These are phyloP conservation scores for Listronotus oregonensis DNA, from an alignment of 1,140 invertebrate genomes.

Conservation along the genomic window DNA sequence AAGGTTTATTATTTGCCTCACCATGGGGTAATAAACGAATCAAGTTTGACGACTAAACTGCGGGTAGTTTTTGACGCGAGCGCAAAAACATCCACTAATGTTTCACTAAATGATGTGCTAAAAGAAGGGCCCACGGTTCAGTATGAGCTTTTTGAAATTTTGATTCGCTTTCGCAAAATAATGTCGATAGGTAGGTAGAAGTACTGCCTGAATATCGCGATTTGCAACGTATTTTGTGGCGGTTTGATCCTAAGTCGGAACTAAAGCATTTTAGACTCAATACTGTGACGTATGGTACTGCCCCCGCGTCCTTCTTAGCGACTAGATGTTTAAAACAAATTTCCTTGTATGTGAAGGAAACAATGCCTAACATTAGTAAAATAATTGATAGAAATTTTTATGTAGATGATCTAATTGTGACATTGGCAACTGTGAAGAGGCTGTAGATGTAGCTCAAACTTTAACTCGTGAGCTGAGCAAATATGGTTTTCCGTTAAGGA, in stretches of 20 bases:
- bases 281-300: slow-evolving; percentile 54
- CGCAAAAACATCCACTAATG: slow-evolving; percentile 36
- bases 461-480: slow-evolving; percentile 39
- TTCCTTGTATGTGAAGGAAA: slow-evolving; percentile 52
- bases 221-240: slow-evolving; percentile 56
- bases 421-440: too few relatives aligned
- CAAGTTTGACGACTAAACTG: too few relatives aligned
- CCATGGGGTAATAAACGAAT: slow-evolving; percentile 51
- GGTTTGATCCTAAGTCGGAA: slow-evolving; percentile 30
- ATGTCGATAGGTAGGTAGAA: slow-evolving; percentile 55
- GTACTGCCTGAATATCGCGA: slow-evolving; percentile 42
- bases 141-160: slow-evolving; percentile 41
- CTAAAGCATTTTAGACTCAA: slow-evolving; percentile 46
- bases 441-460: slow-evolving; percentile 6
- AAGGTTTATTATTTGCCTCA: slow-evolving; percentile 46
- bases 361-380: slow-evolving; percentile 38
- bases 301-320: slow-evolving; percentile 46
- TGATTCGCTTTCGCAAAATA: slow-evolving; percentile 51
- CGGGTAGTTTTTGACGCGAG: slow-evolving; percentile 35
- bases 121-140: slow-evolving; percentile 46
- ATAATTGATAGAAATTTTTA: too few relatives aligned
- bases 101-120: slow-evolving; percentile 40
- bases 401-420: too few relatives aligned
- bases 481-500: slow-evolving; percentile 13
- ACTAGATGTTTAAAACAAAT: slow-evolving; percentile 39